These are phyloP conservation scores for Tridacna crocea DNA, from an alignment of 2,888 invertebrate species.

Conservation along the genomic window DNA sequence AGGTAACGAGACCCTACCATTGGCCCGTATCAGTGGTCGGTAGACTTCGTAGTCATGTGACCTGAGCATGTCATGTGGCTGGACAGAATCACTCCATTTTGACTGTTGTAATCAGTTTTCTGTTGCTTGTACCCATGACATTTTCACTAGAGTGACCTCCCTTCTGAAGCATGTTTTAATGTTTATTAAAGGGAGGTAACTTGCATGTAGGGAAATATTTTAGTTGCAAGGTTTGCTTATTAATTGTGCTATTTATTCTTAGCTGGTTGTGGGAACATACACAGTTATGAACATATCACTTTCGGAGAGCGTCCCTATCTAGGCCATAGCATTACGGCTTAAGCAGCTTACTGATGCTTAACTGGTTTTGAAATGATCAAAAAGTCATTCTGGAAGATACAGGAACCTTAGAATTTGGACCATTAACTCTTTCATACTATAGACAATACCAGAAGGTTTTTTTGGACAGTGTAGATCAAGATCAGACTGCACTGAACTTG, in stretches of 20 bases:
- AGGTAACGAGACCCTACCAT: conserved; percentile 88
- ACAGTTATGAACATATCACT: background rate
- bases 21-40: background rate
- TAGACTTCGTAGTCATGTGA: conserved; percentile 13
- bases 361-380: no score
- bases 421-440: no score
- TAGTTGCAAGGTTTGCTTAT: conserved; percentile 23
- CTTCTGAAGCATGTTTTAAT: conserved; percentile 23
- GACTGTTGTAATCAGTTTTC: conserved; percentile 22
- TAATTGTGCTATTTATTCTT: conserved; percentile 18
- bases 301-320: no score
- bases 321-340: no score
- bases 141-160: conserved; percentile 20
- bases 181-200: conserved; percentile 24
- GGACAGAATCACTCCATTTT: conserved; percentile 15
- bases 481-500: no score
- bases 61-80: conserved; percentile 22
- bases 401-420: no score
- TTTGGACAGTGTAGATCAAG: no score
- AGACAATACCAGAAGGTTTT: no score
- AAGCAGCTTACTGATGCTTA: no score
- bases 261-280: conserved; percentile 14
- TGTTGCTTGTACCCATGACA: conserved; percentile 18
- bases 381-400: no score
- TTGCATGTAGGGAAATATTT: conserved; percentile 18